Evolutionary conservation across 2,888 invertebrate genomes (phyloP).

Genomic region (Cataglyphis cursor): DNA sequence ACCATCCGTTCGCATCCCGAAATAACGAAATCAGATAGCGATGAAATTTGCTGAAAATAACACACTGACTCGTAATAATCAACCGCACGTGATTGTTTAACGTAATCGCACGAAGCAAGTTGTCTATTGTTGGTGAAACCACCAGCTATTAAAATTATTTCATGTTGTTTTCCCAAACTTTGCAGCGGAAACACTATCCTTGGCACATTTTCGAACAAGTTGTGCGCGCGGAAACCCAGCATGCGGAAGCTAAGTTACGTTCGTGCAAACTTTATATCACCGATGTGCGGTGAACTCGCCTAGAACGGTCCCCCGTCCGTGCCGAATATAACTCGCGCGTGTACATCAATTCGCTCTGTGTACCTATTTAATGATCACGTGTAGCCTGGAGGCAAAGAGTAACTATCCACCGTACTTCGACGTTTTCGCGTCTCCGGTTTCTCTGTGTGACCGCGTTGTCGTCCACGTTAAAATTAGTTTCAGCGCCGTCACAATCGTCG

Average conservation of each 20-base stretch:
- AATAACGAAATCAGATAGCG: slow-evolving; percentile 23
- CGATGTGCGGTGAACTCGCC: slow-evolving; percentile 34
- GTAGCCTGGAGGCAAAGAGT: slow-evolving; percentile 32
- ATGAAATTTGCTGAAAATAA: slow-evolving; percentile 14
- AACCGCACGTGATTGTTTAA: neutral
- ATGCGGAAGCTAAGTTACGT: slow-evolving; percentile 37
- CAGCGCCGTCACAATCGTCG: slow-evolving; percentile 65
- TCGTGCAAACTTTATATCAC: slow-evolving; percentile 43
- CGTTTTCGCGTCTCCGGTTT: slow-evolving; percentile 32
- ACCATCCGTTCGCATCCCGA: neutral
- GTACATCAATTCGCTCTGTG: slow-evolving; percentile 46
- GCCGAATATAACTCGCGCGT: slow-evolving; percentile 48
- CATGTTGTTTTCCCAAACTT: slow-evolving; percentile 1
- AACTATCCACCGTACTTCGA: slow-evolving; percentile 41
- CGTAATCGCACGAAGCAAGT: neutral
- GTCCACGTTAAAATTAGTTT: slow-evolving; percentile 71
- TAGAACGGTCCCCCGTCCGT: slow-evolving; percentile 19
- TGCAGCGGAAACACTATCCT: slow-evolving; percentile 17
- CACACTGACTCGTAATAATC: neutral
- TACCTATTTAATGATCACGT: slow-evolving; percentile 54
- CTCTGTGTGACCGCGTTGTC: slow-evolving; percentile 60
- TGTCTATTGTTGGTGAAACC: neutral
- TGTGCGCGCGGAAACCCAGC: slow-evolving; percentile 33
- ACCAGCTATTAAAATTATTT: slow-evolving; percentile 4
- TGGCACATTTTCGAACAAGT: slow-evolving; percentile 48